Conservation (phyloP, 2,797 vertebrate species). For the Rhinogobio ventralis region DNA sequence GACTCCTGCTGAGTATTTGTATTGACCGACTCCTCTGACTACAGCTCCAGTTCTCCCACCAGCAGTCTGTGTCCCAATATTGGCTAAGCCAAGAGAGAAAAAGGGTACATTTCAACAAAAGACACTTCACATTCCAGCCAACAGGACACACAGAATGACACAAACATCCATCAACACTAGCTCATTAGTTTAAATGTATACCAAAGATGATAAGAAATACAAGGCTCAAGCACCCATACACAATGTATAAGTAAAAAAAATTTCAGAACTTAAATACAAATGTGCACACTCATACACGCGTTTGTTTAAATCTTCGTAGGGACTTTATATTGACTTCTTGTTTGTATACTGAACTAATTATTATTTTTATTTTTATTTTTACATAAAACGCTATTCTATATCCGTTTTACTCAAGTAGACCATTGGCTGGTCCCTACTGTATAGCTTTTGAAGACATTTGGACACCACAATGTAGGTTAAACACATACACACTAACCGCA, state of each 20-base stretch:
- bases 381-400: not conserved
- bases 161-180: not conserved
- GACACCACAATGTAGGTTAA: not conserved
- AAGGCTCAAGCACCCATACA: not conserved
- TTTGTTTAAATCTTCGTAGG: not conserved
- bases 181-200: not conserved
- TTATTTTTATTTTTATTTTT: not conserved
- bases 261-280: not conserved
- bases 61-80: conserved; percentile 93
- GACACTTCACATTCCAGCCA: not conserved
- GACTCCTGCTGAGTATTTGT: conserved; percentile 84
- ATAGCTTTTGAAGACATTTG: not conserved
- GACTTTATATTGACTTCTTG: not conserved
- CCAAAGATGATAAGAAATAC: not conserved
- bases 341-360: not conserved
- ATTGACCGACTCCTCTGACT: conserved; percentile 76
- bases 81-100: conserved; percentile 75
- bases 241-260: not conserved
- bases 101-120: not conserved
- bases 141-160: not conserved
- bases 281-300: not conserved
- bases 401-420: not conserved
- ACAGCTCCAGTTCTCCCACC: conserved; percentile 74
- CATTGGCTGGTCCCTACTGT: not conserved
- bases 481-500: not conserved